Base-by-base conservation (phyloP, 2,113 vertebrate genomes). In the Fregata magnificens region DNA sequence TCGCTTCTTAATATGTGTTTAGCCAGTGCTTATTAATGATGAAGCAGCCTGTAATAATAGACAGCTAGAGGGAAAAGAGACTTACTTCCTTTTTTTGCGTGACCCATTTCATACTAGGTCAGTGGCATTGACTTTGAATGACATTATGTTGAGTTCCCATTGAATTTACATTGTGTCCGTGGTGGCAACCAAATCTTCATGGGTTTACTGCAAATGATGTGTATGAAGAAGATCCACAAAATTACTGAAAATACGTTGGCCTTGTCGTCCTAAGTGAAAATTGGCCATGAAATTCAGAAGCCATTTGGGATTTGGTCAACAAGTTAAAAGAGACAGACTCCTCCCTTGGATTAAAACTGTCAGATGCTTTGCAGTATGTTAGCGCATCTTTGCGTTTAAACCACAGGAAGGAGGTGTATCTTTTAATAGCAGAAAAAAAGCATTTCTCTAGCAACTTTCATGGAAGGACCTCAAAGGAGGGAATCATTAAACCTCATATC, bases 1-100 rank as follows among this genome's bases (percentile, higher is more conserved):
- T 82, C 5, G 1, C 82, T 84, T 73, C 47, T 86, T 92, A 84
- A 72, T 84, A 65, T 31, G 22, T 91, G 62, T 84, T 95, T 95
- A 87, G 47, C 11, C 16, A 63, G 59, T 66, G 58, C 62, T 87
- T 78, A 76, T 82, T 96, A 95, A 85, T 77, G 66, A 80, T 80
- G 86, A 93, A 20, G 53, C 73, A 88, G 74, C 49, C 71, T 95
- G 50, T 94, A 96, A 94, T 96, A 91, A 87, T 26, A 88, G 81
- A 74, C 29, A 74, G 52, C 88, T 83, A 78, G 70, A 91, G 42
- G 29, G 53, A 66, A 90, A 83, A 79, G 42, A 61, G 59, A 81
- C 38, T 83, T 76, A 47, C 17, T 97, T 88, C 82, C 45, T 78
- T 63, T 93, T 93, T 90, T 65, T 77, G 34, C 32, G 7, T 90